phyloP scores from a whole-genome alignment of 1,140 invertebrate species.

The Drosophila yakuba region DNA sequence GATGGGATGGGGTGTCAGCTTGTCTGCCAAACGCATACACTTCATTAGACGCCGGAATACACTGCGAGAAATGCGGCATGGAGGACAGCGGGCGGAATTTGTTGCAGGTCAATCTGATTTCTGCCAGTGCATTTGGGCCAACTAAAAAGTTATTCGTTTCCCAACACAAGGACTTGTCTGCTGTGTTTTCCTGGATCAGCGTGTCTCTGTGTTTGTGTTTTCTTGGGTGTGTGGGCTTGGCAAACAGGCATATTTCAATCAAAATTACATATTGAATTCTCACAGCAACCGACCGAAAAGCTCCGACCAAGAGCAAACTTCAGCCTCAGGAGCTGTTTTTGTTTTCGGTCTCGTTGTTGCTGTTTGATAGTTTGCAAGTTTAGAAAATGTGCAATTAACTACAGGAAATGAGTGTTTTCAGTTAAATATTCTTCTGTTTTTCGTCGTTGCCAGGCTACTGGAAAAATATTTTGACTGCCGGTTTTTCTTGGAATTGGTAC shows the following conservation, averaged over 20 bases:
- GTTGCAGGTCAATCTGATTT: not conserved
- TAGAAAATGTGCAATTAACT: conserved; percentile 80
- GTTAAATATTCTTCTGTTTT: conserved; percentile 41
- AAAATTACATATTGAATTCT: conserved; percentile 76
- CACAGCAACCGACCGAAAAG: conserved; percentile 50
- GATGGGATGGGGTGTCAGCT: conserved; percentile 47
- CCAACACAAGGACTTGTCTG: conserved; percentile 46
- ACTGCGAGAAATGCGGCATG: conserved; percentile 30
- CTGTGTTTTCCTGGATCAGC: conserved; percentile 11
- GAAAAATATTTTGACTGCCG: conserved; percentile 3
- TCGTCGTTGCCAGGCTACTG: not conserved
- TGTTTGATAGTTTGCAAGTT: conserved; percentile 56
- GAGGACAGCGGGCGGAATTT: not conserved
- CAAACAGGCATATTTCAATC: conserved; percentile 82
- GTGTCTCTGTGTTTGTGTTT: conserved; percentile 37
- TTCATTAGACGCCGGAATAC: conserved; percentile 61
- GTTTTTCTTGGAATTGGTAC: not conserved
- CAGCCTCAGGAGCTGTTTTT: conserved; percentile 39
- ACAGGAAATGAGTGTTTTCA: conserved; percentile 76
- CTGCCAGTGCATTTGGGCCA: conserved; percentile 30
- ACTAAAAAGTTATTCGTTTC: conserved; percentile 68
- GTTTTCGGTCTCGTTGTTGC: conserved; percentile 44
- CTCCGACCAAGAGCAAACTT: conserved; percentile 41
- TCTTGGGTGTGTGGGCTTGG: conserved; percentile 34
- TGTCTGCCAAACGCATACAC: conserved; percentile 74